A percentile compares a stretch with the other conserved stretches of the same genome.
Evolutionary conservation across 1,140 invertebrate genomes (phyloP).

Genomic region (Myzus persicae): DNA sequence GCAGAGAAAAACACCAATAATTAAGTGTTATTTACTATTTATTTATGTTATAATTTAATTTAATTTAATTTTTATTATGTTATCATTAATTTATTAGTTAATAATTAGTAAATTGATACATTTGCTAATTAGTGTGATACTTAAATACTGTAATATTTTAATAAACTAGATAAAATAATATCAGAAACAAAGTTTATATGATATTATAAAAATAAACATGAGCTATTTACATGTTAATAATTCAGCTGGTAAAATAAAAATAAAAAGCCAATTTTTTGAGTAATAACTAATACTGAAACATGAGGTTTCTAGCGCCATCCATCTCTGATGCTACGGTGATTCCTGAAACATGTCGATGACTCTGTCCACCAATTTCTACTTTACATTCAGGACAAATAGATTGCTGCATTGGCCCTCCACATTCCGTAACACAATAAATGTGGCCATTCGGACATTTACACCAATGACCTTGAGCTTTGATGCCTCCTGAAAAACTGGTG

Average conservation of each 20-base stretch:
- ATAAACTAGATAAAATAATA: not conserved
- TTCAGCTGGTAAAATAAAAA: not conserved
- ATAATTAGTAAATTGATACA: too few species aligned
- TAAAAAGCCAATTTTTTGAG: not conserved
- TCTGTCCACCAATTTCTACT: slow-evolving; percentile 70
- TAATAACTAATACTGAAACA: not conserved
- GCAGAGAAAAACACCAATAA: too few species aligned
- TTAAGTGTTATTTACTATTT: too few species aligned
- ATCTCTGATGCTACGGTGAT: slow-evolving; percentile 71
- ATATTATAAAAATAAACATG: not conserved
- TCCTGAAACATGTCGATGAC: slow-evolving; percentile 67
- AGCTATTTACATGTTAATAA: not conserved
- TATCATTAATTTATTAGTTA: too few species aligned
- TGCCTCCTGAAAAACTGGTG: not conserved
- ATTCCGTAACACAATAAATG: slow-evolving; percentile 75
- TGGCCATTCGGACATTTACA: slow-evolving; percentile 78
- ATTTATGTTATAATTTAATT: too few species aligned
- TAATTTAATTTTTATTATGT: too few species aligned
- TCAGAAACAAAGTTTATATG: not conserved
- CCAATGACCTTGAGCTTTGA: not conserved
- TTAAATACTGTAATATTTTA: too few species aligned
- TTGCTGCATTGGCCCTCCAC: slow-evolving; percentile 73
- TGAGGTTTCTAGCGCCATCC: slow-evolving; percentile 67
- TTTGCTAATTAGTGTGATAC: too few species aligned
- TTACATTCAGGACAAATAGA: slow-evolving; percentile 71